Evolutionary conservation across 2,888 invertebrate species (phyloP).

Genomic region (Brachyopa scutellaris): DNA sequence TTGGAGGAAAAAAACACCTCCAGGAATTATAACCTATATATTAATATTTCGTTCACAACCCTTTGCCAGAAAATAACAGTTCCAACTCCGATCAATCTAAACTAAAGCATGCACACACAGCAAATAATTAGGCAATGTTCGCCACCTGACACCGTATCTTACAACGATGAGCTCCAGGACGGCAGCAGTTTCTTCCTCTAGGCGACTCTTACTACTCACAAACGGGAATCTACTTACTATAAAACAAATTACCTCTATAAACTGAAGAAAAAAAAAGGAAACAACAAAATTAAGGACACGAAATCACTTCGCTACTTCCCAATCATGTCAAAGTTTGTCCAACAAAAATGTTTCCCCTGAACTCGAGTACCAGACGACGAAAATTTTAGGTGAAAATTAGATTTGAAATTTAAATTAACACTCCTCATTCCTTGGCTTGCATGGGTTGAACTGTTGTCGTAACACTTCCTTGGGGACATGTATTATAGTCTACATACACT

Average conservation of each 20-base stretch:
- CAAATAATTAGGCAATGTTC: not conserved
- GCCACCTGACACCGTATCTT: not conserved
- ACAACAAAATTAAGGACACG: conserved; percentile 8
- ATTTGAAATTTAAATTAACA: conserved; percentile 69
- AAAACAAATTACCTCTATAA: conserved; percentile 1
- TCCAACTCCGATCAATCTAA: too few relatives aligned
- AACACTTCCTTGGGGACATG: conserved; percentile 49
- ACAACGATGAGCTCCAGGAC: not conserved
- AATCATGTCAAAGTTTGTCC: conserved; percentile 47
- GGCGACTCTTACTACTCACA: not conserved
- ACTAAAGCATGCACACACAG: not conserved
- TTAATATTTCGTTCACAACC: too few relatives aligned
- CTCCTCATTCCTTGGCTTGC: conserved; percentile 29
- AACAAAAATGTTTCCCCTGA: conserved; percentile 17
- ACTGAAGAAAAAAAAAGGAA: not conserved
- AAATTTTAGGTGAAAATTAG: conserved; percentile 66
- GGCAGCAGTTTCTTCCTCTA: not conserved
- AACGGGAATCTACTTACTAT: not conserved
- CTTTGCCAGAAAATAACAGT: too few relatives aligned
- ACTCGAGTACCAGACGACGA: conserved; percentile 17
- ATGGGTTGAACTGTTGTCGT: conserved; percentile 50
- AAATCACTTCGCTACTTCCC: conserved; percentile 31
- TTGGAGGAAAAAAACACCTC: too few relatives aligned
- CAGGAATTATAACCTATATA: too few relatives aligned
- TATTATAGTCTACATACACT: conserved; percentile 18